Percentiles rank a stretch among this genome's conserved stretches.
Evolutionary conservation across 2,113 vertebrate genomes (phyloP).

Genomic region (Accipiter virgatus): DNA sequence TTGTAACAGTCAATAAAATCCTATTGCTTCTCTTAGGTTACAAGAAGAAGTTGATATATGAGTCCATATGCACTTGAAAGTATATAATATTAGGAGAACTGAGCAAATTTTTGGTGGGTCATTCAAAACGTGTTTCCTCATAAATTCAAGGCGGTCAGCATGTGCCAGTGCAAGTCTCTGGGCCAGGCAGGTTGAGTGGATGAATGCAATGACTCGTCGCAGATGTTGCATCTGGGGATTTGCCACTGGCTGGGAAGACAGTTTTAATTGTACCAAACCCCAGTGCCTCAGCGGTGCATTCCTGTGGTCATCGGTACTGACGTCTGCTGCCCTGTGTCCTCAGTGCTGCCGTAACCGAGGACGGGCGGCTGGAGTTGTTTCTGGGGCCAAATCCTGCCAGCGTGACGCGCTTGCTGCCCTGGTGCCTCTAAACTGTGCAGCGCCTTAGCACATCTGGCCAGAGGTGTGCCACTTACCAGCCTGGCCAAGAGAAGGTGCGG

Average conservation of each 20-base stretch:
- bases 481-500: neutral
- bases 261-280: neutral
- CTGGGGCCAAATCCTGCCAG: neutral
- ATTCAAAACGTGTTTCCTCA: neutral
- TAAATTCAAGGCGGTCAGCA: neutral
- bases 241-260: accelerated
- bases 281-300: accelerated
- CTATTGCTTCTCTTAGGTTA: neutral
- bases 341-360: accelerated
- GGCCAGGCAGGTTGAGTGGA: neutral
- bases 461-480: neutral
- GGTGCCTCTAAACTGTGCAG: neutral
- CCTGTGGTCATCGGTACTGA: accelerated
- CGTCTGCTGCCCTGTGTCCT: neutral
- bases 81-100: neutral
- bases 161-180: neutral
- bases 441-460: neutral
- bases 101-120: neutral
- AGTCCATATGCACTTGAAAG: neutral
- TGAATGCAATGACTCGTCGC: accelerated
- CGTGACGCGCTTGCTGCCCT: neutral
- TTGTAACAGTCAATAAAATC: neutral
- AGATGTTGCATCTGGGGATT: neutral
- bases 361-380: neutral
- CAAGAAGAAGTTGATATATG: neutral